These are phyloP conservation scores for Conops quadrifasciatus DNA, from an alignment of 2,888 invertebrate species.

Conservation along the genomic window DNA sequence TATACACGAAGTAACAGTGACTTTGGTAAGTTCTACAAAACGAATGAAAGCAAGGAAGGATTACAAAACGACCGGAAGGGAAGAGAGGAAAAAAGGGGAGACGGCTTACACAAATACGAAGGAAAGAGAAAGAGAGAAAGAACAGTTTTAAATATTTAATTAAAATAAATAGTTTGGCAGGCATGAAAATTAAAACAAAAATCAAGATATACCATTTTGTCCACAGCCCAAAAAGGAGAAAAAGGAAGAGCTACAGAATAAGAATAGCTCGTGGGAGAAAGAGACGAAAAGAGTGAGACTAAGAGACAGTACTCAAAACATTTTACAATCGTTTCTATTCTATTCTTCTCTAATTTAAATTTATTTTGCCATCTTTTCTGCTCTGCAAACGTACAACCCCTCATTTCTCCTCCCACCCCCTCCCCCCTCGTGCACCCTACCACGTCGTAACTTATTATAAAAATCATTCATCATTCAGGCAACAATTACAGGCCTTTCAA, in stretches of 20 bases:
- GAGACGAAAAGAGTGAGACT: not conserved
- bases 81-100: not conserved
- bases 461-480: not conserved
- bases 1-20: conserved; percentile 46
- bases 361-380: not conserved
- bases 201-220: not conserved
- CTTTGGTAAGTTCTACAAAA: not conserved
- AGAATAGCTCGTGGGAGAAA: not conserved
- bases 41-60: not conserved
- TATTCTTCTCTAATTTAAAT: not conserved
- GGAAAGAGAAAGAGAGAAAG: not conserved
- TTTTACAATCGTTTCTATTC: not conserved
- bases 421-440: not conserved
- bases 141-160: conserved; percentile 29
- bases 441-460: not conserved
- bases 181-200: not conserved
- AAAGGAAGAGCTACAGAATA: too few species aligned
- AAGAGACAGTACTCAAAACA: not conserved
- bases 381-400: not conserved
- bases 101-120: not conserved
- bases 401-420: not conserved
- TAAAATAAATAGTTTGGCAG: conserved; percentile 17
- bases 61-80: not conserved
- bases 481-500: too few species aligned
- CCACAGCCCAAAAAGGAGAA: too few species aligned